These are phyloP conservation scores for Hermaeophaga mercurialis DNA, from an alignment of 2,888 invertebrate genomes.

Conservation along the genomic window DNA sequence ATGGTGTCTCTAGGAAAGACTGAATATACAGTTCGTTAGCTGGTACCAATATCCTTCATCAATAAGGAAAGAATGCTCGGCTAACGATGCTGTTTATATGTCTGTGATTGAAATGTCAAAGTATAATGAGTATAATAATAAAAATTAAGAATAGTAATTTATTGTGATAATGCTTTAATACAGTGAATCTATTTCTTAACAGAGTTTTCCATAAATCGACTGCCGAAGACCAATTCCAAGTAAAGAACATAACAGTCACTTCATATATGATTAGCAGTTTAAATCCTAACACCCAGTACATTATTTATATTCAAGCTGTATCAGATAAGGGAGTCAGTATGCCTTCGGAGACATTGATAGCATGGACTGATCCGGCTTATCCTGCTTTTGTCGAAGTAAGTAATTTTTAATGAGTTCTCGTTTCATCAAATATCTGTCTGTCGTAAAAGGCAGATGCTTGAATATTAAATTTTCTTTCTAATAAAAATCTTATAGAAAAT, in stretches of 20 bases:
- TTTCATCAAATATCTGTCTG: background rate
- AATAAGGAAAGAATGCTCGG: too few species aligned
- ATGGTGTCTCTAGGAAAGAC: too few species aligned
- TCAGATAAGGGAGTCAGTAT: conserved; percentile 71
- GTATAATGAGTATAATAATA: too few species aligned
- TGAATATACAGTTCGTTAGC: too few species aligned
- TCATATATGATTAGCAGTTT: conserved; percentile 73
- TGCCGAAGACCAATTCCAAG: conserved; percentile 65
- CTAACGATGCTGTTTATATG: too few species aligned
- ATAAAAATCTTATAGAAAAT: too few species aligned
- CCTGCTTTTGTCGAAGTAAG: conserved; percentile 84
- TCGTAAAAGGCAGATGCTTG: background rate
- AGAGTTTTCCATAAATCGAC: conserved; percentile 75
- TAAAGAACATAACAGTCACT: conserved; percentile 70
- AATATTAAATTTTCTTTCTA: too few species aligned
- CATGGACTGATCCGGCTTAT: conserved; percentile 87
- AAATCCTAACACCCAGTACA: conserved; percentile 81
- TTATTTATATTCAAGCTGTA: conserved; percentile 76
- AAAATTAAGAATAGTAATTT: background rate
- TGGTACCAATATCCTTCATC: too few species aligned
- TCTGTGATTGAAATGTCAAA: too few species aligned
- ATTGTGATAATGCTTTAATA: background rate
- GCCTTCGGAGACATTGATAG: conserved; percentile 81
- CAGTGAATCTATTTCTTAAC: conserved; percentile 37
- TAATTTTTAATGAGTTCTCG: conserved; percentile 24